Evolutionary conservation across 2,888 invertebrate genomes (phyloP).

Genomic region (Coelopa pilipes): DNA sequence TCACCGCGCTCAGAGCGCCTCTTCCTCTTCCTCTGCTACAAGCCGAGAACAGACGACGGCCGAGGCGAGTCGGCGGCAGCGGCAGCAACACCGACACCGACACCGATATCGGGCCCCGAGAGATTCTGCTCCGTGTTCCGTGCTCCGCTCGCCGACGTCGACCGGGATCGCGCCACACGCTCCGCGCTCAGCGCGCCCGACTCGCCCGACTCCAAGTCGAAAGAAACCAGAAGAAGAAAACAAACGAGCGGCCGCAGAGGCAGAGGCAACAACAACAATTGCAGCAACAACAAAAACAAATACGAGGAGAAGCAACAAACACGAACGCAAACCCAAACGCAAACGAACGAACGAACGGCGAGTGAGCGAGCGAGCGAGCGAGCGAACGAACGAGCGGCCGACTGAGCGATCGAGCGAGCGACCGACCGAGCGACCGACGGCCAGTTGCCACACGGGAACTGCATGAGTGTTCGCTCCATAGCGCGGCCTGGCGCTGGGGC

Average conservation of each 20-base stretch:
- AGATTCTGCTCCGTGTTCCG: conserved; percentile 5
- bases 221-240: conserved; percentile 46
- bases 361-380: conserved; percentile 26
- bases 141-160: conserved; percentile 13
- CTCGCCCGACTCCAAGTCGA: conserved; percentile 13
- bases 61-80: conserved; percentile 28
- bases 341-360: conserved; percentile 2
- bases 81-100: conserved; percentile 30
- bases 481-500: no score
- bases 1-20: conserved; percentile 16
- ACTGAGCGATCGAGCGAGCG: conserved; percentile 8
- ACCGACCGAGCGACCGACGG: conserved; percentile 16
- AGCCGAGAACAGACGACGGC: conserved; percentile 40
- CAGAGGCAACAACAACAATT: no score
- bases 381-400: no score
- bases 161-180: conserved; percentile 35
- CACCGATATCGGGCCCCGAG: background rate
- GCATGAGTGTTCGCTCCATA: conserved; percentile 37
- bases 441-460: conserved; percentile 38
- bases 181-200: conserved; percentile 15
- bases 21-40: background rate
- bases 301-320: conserved; percentile 31
- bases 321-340: background rate
- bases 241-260: conserved; percentile 5
- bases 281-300: conserved; percentile 18